A percentile compares a stretch with the other conserved stretches of the same genome.
These are phyloP conservation scores for Eclectus roratus DNA, from an alignment of 2,113 vertebrate genomes.

Conservation along the genomic window DNA sequence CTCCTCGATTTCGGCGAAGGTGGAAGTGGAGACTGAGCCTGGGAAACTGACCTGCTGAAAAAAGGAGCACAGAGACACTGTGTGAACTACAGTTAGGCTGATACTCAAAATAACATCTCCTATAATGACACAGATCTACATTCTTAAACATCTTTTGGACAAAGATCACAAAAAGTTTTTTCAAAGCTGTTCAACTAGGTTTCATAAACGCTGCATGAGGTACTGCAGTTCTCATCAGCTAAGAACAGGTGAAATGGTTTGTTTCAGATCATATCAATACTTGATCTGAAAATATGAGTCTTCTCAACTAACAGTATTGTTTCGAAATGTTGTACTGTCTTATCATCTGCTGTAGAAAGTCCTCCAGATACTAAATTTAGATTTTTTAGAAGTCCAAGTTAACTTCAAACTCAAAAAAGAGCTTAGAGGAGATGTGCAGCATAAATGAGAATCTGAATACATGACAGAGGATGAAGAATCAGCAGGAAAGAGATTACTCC, in stretches of 20 bases:
- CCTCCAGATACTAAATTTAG: slow-evolving; percentile 69
- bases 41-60: slow-evolving; percentile 90
- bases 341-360: slow-evolving; percentile 68
- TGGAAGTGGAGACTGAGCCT: slow-evolving; percentile 92
- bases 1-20: slow-evolving; percentile 89
- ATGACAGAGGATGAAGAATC: slow-evolving; percentile 67
- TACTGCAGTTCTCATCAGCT: slow-evolving; percentile 25
- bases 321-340: slow-evolving; percentile 66
- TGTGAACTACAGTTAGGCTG: neutral
- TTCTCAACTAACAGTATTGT: slow-evolving; percentile 54
- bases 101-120: neutral
- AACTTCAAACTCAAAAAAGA: slow-evolving; percentile 68
- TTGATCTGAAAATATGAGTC: slow-evolving; percentile 61
- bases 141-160: neutral
- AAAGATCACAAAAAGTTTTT: neutral
- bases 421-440: slow-evolving; percentile 64
- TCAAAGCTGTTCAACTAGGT: neutral
- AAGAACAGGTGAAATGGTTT: slow-evolving; percentile 59
- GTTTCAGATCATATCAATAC: slow-evolving; percentile 56
- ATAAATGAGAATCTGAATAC: slow-evolving; percentile 63
- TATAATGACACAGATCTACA: neutral
- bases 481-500: slow-evolving; percentile 57
- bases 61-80: neutral
- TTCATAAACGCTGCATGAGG: neutral
- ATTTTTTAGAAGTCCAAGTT: slow-evolving; percentile 67